Evolutionary conservation across 1,140 invertebrate genomes (phyloP).

Genomic region (Pogonognathellus flavescens): DNA sequence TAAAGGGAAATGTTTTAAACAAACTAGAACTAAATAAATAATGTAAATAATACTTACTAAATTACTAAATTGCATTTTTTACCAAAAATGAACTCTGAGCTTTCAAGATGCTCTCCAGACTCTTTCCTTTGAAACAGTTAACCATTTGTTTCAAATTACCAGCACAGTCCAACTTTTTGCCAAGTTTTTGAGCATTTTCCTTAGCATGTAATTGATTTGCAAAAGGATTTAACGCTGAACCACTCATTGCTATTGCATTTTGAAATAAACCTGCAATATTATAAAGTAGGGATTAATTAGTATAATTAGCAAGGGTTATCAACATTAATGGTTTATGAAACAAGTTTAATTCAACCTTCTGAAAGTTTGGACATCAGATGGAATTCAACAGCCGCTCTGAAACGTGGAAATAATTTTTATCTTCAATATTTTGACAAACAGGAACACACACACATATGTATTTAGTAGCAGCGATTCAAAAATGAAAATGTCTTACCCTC

Average conservation of each 20-base stretch:
- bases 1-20: too few species aligned
- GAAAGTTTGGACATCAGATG: conserved; percentile 53
- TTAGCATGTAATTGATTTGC: neutral
- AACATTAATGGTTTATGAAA: neutral
- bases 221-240: neutral
- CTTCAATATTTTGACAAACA: too few species aligned
- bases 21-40: neutral
- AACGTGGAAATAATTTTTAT: too few species aligned
- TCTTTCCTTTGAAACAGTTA: neutral
- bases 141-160: neutral
- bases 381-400: conserved; percentile 28
- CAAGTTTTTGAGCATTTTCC: neutral
- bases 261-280: neutral
- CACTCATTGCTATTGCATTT: neutral
- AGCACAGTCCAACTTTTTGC: neutral
- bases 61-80: neutral
- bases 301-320: too few species aligned
- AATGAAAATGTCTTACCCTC: conserved; percentile 39
- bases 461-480: too few species aligned
- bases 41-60: neutral
- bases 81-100: neutral
- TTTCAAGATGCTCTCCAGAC: neutral
- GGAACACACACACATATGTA: too few species aligned
- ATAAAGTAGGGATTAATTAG: too few species aligned
- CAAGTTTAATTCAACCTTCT: conserved; percentile 45